A percentile compares a stretch with the other conserved stretches of the same genome.
phyloP scores from a whole-genome alignment of 2,888 invertebrate genomes.

The Rhogogaster chlorosoma region DNA sequence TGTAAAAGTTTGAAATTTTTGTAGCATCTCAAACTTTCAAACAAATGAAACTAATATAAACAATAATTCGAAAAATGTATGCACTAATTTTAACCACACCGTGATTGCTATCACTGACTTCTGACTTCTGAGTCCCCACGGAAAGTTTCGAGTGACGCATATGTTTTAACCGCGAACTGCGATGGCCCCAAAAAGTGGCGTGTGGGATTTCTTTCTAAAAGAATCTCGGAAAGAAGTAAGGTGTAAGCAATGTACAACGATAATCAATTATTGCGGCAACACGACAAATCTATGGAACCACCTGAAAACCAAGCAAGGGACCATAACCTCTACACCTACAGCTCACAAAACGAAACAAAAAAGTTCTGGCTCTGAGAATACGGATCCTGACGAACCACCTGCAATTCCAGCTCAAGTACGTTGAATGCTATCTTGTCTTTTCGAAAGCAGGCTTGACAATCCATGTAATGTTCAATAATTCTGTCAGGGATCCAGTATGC shows the following conservation, averaged over 20 bases:
- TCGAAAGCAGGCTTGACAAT: not conserved
- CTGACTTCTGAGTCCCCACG: no score
- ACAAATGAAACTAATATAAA: not conserved
- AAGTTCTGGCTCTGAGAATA: constrained; percentile 8
- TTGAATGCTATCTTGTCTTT: not conserved
- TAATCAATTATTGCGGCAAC: constrained; percentile 1
- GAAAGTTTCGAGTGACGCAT: no score
- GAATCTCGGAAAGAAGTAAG: constrained; percentile 5
- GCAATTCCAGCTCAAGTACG: constrained; percentile 16
- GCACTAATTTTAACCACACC: no score
- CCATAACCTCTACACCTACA: no score
- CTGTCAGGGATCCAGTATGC: not conserved
- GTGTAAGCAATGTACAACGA: constrained; percentile 9
- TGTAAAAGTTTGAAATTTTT: not conserved
- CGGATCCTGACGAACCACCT: not conserved
- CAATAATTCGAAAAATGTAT: no score
- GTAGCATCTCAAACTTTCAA: constrained; percentile 21
- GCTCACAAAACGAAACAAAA: no score
- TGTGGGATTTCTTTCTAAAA: constrained; percentile 15
- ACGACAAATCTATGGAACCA: no score
- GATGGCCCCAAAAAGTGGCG: not conserved
- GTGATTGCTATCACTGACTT: no score
- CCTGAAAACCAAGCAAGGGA: not conserved
- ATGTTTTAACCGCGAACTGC: no score
- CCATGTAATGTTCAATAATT: constrained; percentile 13